A percentile compares a stretch with the other conserved stretches of the same genome.
Conservation (phyloP, 1,140 invertebrate genomes). For the Uloborus diversus region DNA sequence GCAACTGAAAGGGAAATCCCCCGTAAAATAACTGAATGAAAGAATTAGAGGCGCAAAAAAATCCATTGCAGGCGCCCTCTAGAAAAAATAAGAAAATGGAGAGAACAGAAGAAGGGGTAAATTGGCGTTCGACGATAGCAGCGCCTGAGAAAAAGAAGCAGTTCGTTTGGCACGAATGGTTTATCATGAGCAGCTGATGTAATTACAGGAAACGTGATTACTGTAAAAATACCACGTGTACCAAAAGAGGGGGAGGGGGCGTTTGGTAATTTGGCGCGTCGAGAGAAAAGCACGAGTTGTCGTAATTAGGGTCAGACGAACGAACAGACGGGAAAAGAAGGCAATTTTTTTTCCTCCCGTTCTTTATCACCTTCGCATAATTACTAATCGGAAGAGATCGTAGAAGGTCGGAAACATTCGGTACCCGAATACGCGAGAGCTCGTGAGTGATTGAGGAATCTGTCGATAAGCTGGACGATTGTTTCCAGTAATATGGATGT, state of each 20-base stretch:
- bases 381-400: slow-evolving; percentile 45
- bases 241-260: slow-evolving; percentile 5
- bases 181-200: slow-evolving; percentile 54
- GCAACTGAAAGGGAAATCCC: too few species aligned
- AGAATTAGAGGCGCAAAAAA: slow-evolving; percentile 17
- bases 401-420: neutral
- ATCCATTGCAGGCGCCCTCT: neutral
- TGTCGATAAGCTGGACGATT: too few species aligned
- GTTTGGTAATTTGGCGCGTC: slow-evolving; percentile 34
- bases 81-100: neutral
- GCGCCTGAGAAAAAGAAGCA: slow-evolving; percentile 22
- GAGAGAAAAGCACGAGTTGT: slow-evolving; percentile 32
- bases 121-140: slow-evolving; percentile 29
- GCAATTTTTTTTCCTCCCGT: slow-evolving; percentile 23
- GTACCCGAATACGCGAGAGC: slow-evolving; percentile 23
- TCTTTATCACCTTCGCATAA: slow-evolving; percentile 19
- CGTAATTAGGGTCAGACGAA: slow-evolving; percentile 47
- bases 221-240: slow-evolving; percentile 52
- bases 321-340: slow-evolving; percentile 18
- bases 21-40: slow-evolving; percentile 27
- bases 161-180: slow-evolving; percentile 54
- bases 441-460: slow-evolving; percentile 17
- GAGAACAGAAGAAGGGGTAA: slow-evolving; percentile 25
- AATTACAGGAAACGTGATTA: slow-evolving; percentile 55
- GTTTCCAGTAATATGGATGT: too few species aligned